Percentiles rank a stretch among this genome's conserved stretches.
Evolutionary conservation across 2,888 invertebrate genomes (phyloP).

Genomic region (Globia sparganii): DNA sequence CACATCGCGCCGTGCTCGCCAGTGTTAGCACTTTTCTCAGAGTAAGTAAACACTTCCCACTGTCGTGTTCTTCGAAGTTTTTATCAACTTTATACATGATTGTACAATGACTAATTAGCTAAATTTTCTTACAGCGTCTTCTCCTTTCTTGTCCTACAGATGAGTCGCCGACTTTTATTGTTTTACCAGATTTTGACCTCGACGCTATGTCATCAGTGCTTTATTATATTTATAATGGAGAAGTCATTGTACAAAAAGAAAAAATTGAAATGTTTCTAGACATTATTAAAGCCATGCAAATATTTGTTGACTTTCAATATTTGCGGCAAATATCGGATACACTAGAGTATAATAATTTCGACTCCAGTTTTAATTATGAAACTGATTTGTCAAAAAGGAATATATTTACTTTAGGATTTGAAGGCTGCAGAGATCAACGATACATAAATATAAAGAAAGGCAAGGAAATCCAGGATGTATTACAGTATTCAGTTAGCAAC

Average conservation of each 20-base stretch:
- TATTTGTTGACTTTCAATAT: slow-evolving; percentile 81
- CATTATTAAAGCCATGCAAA: slow-evolving; percentile 87
- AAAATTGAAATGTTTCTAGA: slow-evolving; percentile 91
- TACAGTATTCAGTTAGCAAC: slow-evolving; percentile 70
- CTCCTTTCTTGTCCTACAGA: slow-evolving; percentile 80
- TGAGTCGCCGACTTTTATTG: slow-evolving; percentile 91
- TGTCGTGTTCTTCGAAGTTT: slow-evolving; percentile 4
- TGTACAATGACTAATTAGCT: slow-evolving; percentile 36
- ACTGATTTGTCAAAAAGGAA: slow-evolving; percentile 58
- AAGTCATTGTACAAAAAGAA: slow-evolving; percentile 90
- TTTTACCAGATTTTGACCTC: slow-evolving; percentile 92
- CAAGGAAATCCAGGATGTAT: slow-evolving; percentile 65
- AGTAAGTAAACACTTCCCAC: slow-evolving; percentile 79
- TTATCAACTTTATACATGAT: slow-evolving; percentile 16
- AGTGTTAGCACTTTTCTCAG: slow-evolving; percentile 92
- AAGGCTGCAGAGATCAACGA: slow-evolving; percentile 65
- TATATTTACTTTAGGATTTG: slow-evolving; percentile 71
- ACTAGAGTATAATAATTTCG: slow-evolving; percentile 54
- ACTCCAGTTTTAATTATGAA: slow-evolving; percentile 56
- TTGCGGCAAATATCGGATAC: slow-evolving; percentile 69
- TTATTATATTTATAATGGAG: slow-evolving; percentile 93
- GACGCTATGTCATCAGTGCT: slow-evolving; percentile 92
- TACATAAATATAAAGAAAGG: slow-evolving; percentile 77
- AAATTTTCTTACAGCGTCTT: slow-evolving; percentile 75
- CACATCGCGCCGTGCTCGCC: slow-evolving; percentile 92